Base-by-base conservation (phyloP, 2,113 vertebrate species). In the Oxygymnocypris stewartii region DNA sequence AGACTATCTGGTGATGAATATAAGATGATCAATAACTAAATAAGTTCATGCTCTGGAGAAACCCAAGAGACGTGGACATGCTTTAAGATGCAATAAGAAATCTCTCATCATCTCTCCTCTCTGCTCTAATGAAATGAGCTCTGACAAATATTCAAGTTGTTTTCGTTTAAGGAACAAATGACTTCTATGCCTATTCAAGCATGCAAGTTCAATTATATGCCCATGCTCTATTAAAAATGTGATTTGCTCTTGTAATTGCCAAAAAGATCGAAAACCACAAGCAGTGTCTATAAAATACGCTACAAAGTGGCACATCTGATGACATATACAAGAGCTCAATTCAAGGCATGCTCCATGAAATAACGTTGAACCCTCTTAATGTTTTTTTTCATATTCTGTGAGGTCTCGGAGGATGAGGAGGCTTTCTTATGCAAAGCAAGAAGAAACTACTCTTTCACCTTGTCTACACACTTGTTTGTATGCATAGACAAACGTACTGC, bases 201-300 rank as follows among this genome's bases (percentile, higher is more conserved):
- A 84, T 84, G 69, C 47, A 84, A 54, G 47, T 84, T 84, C 82
- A 84, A 84, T 84, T 84, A 84, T 74, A 73, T 84, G 65, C 69
- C 82, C 35, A 84, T 37, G 82, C 67, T 84, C 82, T 84, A 75
- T 84, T 84, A 84, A 84, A 84, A 84, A 73, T 84, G 82, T 74
- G 82, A 84, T 84, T 84, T 84, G 69, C 82, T 84, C 61, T 42
- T 67, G 73, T 73, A 69, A 86, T 86, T 80, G 76, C 35, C 16
- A 81, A 81, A 51, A 81, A 81, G 78, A 87, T 65, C 6, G 28
- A 84, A 83, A 81, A 84, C 20, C 73, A 54, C 37, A 12, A 78
- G 74, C 67, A 84, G 51, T 57, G 23, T 77, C 61, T 87, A 65
- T 75, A 81, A 79, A 86, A 69, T 14, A 28, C 44, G 5, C 16